Conservation (phyloP, 2,113 vertebrate species). For the Silurus glanis region DNA sequence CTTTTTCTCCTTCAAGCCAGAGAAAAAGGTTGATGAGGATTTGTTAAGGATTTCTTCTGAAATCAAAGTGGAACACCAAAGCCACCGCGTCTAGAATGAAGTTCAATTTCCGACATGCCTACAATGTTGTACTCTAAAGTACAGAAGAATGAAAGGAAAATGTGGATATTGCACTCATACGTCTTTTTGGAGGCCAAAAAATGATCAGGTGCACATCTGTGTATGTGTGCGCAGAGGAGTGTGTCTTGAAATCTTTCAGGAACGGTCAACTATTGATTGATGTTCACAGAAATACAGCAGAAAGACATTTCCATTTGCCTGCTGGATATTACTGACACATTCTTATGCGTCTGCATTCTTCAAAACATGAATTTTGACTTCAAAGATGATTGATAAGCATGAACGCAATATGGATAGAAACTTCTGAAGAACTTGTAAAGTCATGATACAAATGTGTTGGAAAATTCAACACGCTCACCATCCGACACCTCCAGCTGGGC, state of each 20-base stretch:
- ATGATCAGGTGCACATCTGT: slow-evolving; percentile 20
- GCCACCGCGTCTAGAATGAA: slow-evolving; percentile 13
- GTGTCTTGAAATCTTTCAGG: background rate
- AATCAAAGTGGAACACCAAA: slow-evolving; percentile 35
- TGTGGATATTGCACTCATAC: background rate
- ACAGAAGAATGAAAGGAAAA: slow-evolving; percentile 10
- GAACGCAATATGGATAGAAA: background rate
- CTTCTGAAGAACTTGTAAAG: background rate
- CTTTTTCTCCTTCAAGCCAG: slow-evolving; percentile 38
- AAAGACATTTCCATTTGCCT: background rate
- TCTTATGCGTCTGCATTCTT: background rate
- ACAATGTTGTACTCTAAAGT: slow-evolving; percentile 8
- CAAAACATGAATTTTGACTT: background rate
- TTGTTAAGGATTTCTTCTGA: slow-evolving; percentile 55
- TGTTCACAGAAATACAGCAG: slow-evolving; percentile 4
- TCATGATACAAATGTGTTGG: background rate
- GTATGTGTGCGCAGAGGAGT: background rate
- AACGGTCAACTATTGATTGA: background rate
- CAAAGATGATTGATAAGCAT: background rate
- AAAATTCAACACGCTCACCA: slow-evolving; percentile 74
- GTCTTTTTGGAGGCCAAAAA: background rate
- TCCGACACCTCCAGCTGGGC: slow-evolving; percentile 99
- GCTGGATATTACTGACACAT: background rate
- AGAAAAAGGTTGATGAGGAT: slow-evolving; percentile 57
- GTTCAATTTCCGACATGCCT: background rate